Conservation (phyloP, 2,797 vertebrate species). For the Gymnothorax reevesii region DNA sequence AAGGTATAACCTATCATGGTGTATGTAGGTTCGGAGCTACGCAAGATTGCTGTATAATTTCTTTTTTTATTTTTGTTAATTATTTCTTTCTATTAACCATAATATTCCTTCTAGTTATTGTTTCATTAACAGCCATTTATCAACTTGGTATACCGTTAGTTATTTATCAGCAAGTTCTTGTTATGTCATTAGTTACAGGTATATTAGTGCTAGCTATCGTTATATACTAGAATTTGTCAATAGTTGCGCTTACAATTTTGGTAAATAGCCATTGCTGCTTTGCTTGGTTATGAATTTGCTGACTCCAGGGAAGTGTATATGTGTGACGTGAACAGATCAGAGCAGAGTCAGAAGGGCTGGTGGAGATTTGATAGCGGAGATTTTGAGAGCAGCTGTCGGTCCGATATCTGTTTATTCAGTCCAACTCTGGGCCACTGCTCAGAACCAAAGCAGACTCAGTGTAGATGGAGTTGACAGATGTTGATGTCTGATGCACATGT, state of each 20-base stretch:
- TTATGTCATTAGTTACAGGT: neutral
- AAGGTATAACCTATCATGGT: too few relatives aligned
- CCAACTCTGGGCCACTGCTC: neutral
- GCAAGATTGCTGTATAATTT: neutral
- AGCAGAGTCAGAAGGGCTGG: neutral
- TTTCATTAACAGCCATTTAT: too few relatives aligned
- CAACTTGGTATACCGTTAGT: neutral
- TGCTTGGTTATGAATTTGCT: neutral
- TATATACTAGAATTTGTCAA: neutral
- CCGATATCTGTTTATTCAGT: neutral
- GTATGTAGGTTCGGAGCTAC: neutral
- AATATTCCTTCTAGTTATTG: too few relatives aligned
- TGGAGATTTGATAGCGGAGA: neutral
- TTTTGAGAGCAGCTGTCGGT: constrained; percentile 2
- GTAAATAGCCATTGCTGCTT: neutral
- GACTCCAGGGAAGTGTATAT: neutral
- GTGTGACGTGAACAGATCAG: neutral
- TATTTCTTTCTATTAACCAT: too few relatives aligned
- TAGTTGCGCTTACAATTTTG: neutral
- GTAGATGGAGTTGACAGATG: neutral
- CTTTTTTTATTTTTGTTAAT: neutral
- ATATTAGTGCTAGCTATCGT: neutral
- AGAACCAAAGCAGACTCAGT: neutral
- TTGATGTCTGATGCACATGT: neutral
- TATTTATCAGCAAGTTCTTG: neutral